A percentile compares a stretch with the other conserved stretches of the same genome.
These are phyloP conservation scores for Cyprinodon diabolis DNA, from an alignment of 2,797 vertebrate species.

Conservation along the genomic window DNA sequence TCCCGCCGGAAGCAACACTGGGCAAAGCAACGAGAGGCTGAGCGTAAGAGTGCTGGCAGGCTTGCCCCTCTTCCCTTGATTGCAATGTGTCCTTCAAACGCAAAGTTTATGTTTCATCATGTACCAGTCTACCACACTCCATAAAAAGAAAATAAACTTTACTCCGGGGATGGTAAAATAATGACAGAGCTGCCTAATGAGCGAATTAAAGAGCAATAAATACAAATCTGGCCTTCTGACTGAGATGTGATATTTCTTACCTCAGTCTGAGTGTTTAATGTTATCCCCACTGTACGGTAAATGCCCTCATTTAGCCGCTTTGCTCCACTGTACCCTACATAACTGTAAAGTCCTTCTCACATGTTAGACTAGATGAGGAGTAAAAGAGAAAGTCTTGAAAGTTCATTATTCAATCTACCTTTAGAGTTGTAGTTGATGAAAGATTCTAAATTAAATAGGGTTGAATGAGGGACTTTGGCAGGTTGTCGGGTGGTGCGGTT, in stretches of 20 bases:
- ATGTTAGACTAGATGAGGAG: constrained; percentile 35
- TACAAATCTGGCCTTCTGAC: constrained; percentile 54
- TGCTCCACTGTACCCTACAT: constrained; percentile 26
- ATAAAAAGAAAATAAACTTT: constrained; percentile 80
- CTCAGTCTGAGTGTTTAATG: constrained; percentile 48
- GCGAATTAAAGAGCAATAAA: constrained; percentile 75
- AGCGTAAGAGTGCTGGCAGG: constrained; percentile 59
- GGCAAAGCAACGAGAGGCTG: constrained; percentile 15
- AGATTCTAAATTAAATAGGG: constrained; percentile 63
- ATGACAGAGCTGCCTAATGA: constrained; percentile 75
- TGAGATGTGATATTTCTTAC: constrained; percentile 63
- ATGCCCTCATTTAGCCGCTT: constrained; percentile 35
- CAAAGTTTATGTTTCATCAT: constrained; percentile 73
- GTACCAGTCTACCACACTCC: constrained; percentile 64
- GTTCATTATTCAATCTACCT: constrained; percentile 45
- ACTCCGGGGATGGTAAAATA: constrained; percentile 74
- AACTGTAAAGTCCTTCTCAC: constrained; percentile 25
- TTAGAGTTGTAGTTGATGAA: constrained; percentile 43
- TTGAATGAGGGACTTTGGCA: constrained; percentile 76
- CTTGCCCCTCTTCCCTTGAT: constrained; percentile 47
- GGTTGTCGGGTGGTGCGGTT: constrained; percentile 74
- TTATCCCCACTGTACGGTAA: constrained; percentile 22
- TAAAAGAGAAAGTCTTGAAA: constrained; percentile 42
- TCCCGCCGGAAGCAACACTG: constrained; percentile 33
- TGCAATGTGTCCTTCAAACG: constrained; percentile 67